These are phyloP conservation scores for Agapostemon virescens DNA, from an alignment of 2,888 invertebrate genomes.

Conservation along the genomic window DNA sequence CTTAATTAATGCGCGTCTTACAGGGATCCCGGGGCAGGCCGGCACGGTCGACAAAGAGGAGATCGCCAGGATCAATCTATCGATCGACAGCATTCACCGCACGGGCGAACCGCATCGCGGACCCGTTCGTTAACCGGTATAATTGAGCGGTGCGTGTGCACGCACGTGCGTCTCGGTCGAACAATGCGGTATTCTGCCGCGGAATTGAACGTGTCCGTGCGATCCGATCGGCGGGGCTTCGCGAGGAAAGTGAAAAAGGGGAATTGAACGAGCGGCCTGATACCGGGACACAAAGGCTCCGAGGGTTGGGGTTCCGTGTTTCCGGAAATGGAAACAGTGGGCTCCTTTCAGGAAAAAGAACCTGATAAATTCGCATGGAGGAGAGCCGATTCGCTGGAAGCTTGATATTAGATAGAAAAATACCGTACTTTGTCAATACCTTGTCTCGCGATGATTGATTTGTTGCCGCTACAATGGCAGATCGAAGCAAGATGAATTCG, in stretches of 20 bases:
- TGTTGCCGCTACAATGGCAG: neutral
- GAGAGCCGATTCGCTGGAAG: slow-evolving; percentile 8
- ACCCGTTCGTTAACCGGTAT: slow-evolving; percentile 55
- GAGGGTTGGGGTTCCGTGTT: slow-evolving; percentile 37
- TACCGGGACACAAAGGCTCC: slow-evolving; percentile 39
- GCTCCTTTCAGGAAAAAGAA: slow-evolving; percentile 15
- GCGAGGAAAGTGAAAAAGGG: slow-evolving; percentile 2
- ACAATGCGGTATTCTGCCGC: slow-evolving; percentile 45
- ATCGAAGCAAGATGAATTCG: neutral
- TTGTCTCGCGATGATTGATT: slow-evolving; percentile 11
- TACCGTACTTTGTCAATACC: neutral
- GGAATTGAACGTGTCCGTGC: slow-evolving; percentile 32
- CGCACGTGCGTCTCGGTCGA: slow-evolving; percentile 45
- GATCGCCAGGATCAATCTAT: slow-evolving; percentile 47
- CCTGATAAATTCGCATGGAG: slow-evolving; percentile 36
- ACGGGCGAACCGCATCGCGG: slow-evolving; percentile 37
- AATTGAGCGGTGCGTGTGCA: slow-evolving; percentile 53
- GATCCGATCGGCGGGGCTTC: slow-evolving; percentile 11
- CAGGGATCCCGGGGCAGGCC: slow-evolving; percentile 24
- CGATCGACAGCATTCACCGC: slow-evolving; percentile 24
- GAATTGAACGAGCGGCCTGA: slow-evolving; percentile 33
- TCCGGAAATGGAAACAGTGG: slow-evolving; percentile 51
- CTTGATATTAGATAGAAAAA: neutral
- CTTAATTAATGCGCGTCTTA: slow-evolving; percentile 65
- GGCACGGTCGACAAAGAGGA: slow-evolving; percentile 40